phyloP scores from a whole-genome alignment of 2,888 invertebrate genomes.

The Cylloceria caligata region DNA sequence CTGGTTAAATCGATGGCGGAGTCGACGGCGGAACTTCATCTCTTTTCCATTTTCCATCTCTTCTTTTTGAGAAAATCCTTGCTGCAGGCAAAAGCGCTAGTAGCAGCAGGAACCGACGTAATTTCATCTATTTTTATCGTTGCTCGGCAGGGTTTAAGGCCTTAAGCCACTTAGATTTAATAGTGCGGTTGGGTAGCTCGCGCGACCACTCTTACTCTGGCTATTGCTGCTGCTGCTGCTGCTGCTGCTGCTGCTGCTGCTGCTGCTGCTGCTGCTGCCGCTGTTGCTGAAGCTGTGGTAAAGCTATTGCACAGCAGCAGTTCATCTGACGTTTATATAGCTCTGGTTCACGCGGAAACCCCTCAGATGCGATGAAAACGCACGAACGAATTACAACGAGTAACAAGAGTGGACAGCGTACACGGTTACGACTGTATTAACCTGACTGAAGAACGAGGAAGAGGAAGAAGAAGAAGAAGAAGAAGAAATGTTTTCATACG shows the following conservation, averaged over 20 bases:
- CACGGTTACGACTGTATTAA: slow-evolving; percentile 18
- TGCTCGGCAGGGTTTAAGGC: slow-evolving; percentile 78
- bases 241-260: too few species aligned
- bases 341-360: slow-evolving; percentile 43
- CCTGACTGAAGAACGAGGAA: not conserved
- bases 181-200: slow-evolving; percentile 73
- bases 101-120: slow-evolving; percentile 73
- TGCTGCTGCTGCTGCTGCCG: slow-evolving; percentile 24
- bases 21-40: slow-evolving; percentile 31
- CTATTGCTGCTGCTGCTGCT: slow-evolving; percentile 24
- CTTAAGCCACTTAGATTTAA: slow-evolving; percentile 83
- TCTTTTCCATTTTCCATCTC: slow-evolving; percentile 27
- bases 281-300: not conserved
- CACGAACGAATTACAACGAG: slow-evolving; percentile 22
- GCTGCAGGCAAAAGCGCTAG: slow-evolving; percentile 12
- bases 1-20: slow-evolving; percentile 24
- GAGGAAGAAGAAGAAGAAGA: slow-evolving; percentile 22
- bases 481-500: not conserved
- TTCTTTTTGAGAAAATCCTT: slow-evolving; percentile 36
- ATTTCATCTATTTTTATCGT: slow-evolving; percentile 82
- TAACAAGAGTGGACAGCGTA: not conserved
- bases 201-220: slow-evolving; percentile 50
- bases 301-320: slow-evolving; percentile 22
- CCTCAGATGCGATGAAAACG: slow-evolving; percentile 36
- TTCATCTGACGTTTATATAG: slow-evolving; percentile 38